A percentile compares a stretch with the other conserved stretches of the same genome.
phyloP scores from a whole-genome alignment of 2,888 invertebrate genomes.

The Troilus luridus region DNA sequence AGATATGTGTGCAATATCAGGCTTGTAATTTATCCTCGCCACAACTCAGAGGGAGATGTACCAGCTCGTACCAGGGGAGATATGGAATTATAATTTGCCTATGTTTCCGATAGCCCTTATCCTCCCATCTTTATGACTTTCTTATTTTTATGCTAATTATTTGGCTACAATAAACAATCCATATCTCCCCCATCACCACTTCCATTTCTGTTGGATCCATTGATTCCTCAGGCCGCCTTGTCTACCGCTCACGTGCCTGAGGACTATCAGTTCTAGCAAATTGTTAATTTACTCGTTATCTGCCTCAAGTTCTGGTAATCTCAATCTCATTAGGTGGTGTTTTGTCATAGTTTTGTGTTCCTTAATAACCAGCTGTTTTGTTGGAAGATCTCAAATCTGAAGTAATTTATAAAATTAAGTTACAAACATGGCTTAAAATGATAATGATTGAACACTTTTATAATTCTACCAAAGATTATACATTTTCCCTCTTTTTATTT shows the following conservation, averaged over 20 bases:
- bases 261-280: not conserved
- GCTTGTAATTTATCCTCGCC: conserved; percentile 27
- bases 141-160: conserved; percentile 37
- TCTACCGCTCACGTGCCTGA: not conserved
- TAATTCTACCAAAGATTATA: no score
- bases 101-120: conserved; percentile 24
- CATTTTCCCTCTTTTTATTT: no score
- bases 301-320: not conserved
- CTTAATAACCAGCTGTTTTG: not conserved
- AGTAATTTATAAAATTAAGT: not conserved
- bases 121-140: conserved; percentile 7
- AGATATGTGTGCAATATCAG: conserved; percentile 44
- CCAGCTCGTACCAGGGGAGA: not conserved
- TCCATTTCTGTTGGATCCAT: not conserved
- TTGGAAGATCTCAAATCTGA: not conserved
- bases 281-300: conserved; percentile 29
- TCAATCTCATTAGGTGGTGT: conserved; percentile 26
- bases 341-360: not conserved
- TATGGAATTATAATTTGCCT: conserved; percentile 46
- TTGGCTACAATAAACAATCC: not conserved
- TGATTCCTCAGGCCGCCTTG: not conserved
- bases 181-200: not conserved
- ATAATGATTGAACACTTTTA: no score
- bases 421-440: no score
- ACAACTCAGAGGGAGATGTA: not conserved